Conservation (phyloP, 2,888 invertebrate genomes). For the Stenotaenia linearis region DNA sequence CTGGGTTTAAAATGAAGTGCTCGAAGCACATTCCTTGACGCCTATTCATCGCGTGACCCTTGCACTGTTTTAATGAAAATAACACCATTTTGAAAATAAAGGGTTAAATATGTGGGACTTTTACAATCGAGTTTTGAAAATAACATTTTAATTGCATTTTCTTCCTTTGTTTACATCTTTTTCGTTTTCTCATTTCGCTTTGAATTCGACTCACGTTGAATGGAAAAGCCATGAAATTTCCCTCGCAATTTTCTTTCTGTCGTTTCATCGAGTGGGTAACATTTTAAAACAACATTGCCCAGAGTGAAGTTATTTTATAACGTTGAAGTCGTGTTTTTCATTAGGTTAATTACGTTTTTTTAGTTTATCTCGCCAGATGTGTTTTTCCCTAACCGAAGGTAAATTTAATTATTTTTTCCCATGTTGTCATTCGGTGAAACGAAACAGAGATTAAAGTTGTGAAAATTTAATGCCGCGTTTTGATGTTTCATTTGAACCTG, state of each 20-base stretch:
- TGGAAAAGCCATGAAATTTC: neutral
- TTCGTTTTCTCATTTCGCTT: neutral
- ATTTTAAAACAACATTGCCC: neutral
- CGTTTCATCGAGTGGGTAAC: neutral
- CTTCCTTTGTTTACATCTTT: neutral
- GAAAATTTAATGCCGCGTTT: neutral
- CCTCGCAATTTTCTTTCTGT: neutral
- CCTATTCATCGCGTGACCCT: neutral
- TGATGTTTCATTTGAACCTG: neutral
- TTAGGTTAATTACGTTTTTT: neutral
- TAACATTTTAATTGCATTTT: neutral
- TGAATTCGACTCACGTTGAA: neutral
- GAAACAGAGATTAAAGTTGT: neutral
- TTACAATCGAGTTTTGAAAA: neutral
- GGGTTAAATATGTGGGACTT: neutral
- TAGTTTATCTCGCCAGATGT: neutral
- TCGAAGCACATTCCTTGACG: neutral
- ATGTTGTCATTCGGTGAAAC: neutral
- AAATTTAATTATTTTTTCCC: neutral
- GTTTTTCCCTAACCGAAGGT: neutral
- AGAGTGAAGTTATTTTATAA: too few relatives aligned
- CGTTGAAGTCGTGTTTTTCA: neutral
- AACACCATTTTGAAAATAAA: neutral
- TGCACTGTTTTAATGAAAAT: neutral
- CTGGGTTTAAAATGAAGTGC: neutral